Percentiles rank a stretch among this genome's conserved stretches.
Evolutionary conservation across 2,888 invertebrate species (phyloP).

Genomic region (Eristalis intricaria): DNA sequence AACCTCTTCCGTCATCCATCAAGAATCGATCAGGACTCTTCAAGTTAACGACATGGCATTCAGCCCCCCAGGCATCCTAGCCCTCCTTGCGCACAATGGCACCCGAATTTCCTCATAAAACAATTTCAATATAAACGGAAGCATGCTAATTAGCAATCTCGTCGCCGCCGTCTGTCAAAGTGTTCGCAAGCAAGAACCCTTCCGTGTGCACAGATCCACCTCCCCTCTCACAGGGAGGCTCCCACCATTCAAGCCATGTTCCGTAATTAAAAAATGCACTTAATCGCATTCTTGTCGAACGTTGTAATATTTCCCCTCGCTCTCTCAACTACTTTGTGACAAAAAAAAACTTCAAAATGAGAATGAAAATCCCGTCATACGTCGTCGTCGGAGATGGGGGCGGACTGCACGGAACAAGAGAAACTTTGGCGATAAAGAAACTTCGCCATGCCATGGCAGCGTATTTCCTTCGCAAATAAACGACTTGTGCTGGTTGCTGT

Average conservation of each 20-base stretch:
- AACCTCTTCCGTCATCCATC: not conserved
- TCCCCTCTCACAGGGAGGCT: not conserved
- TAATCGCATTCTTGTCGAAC: constrained; percentile 1
- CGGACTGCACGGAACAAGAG: not conserved
- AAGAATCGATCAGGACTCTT: not conserved
- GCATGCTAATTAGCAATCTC: not conserved
- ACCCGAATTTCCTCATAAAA: not conserved
- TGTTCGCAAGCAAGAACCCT: not conserved
- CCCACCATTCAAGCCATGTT: too few species aligned
- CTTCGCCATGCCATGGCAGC: not conserved
- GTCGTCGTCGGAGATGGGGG: not conserved
- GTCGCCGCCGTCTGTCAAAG: not conserved
- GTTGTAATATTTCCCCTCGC: not conserved
- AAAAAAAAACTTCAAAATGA: not conserved
- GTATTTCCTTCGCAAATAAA: not conserved
- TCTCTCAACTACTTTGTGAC: not conserved
- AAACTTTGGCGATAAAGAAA: not conserved
- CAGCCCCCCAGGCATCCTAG: not conserved
- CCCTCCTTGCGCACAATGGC: not conserved
- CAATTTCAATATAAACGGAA: not conserved
- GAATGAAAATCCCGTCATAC: not conserved
- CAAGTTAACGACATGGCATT: not conserved
- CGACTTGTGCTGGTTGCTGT: not conserved
- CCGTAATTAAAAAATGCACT: not conserved
- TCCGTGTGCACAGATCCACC: not conserved